Base-by-base conservation (phyloP, 2,113 vertebrate species). In the Oreochromis tanganicae region DNA sequence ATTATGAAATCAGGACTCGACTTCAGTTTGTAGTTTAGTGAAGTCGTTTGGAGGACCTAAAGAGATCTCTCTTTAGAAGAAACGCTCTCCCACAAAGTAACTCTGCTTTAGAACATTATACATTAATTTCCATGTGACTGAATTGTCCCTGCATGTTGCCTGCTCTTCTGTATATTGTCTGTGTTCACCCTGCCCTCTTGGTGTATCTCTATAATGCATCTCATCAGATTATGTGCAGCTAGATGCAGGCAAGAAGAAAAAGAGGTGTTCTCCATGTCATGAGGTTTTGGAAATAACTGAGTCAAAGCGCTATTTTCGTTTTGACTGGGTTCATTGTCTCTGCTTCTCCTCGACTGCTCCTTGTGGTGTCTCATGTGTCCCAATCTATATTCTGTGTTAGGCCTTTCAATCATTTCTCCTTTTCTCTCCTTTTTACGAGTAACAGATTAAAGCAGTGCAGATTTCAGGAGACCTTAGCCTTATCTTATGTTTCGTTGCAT, bases 291-390 rank as follows among this genome's bases (percentile, higher is more conserved):
- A 85, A 80, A 79, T 78, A 85, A 90, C 36, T 78, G 7, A 85
- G 87, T 85, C 89, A 90, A 80, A 85, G 59, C 9, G 12, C 73
- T 68, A 56, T 94, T 88, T 89, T 48, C 32, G 24, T 84, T 85
- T 85, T 86, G 86, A 91, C 89, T 46, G 63, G 78, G 43, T 32
- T 81, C 84, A 55, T 93, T 89, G 91, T 85, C 63, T 85, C 3
- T 0, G 2, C 14, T 56, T 89, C 21, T 80, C 41, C 63, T 66
- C 41, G 10, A 10, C 78, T 63, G 0, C 24, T 73, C 9, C 86
- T 71, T 75, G 66, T 84, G 79, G 79, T 29, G 59, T 75, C 86
- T 89, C 89, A 90, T 90, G 89, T 91, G 89, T n/a, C 83, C 75
- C 41, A 86, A 79, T 90, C 82, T 83, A 36, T 84, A 68, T 57